Conservation (phyloP, 2,113 vertebrate species). For the Bambusicola thoracicus region DNA sequence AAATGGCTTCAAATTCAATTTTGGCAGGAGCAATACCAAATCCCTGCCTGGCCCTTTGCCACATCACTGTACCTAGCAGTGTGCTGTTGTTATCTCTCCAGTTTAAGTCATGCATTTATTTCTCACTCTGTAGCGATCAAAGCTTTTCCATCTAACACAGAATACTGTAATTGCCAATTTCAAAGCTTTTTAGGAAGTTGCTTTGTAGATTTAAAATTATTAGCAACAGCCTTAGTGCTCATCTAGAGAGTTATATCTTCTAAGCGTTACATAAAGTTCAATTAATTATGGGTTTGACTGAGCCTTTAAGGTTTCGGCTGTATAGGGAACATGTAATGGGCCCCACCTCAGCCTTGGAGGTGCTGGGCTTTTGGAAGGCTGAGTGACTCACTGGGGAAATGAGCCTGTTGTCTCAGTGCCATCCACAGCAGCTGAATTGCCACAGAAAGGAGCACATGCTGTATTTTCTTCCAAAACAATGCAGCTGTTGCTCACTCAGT, state of each 20-base stretch:
- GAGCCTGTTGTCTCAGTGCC: background rate
- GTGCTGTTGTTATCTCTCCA: constrained; percentile 8
- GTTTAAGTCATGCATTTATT: constrained; percentile 25
- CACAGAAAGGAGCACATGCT: background rate
- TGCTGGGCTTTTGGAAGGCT: background rate
- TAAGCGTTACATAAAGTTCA: background rate
- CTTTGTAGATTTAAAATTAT: constrained; percentile 21
- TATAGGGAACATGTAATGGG: background rate
- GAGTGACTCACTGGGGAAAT: background rate
- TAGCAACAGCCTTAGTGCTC: constrained; percentile 6
- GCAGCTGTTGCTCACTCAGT: constrained; percentile 1
- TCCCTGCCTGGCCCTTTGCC: constrained; percentile 17
- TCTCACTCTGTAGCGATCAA: constrained; percentile 32
- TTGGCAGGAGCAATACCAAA: constrained; percentile 28
- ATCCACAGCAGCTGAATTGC: background rate
- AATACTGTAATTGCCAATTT: constrained; percentile 53
- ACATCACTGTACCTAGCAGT: background rate
- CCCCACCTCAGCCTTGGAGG: background rate
- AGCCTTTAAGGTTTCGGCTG: constrained; percentile 14
- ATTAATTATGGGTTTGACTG: constrained; percentile 43
- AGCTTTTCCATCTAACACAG: constrained; percentile 25
- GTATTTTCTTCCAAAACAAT: background rate
- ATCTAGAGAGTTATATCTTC: constrained; percentile 1
- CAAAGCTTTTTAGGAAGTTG: constrained; percentile 35
- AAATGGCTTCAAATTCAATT: background rate